Evolutionary conservation across 2,797 vertebrate species (phyloP).

Genomic region (Anas georgica): DNA sequence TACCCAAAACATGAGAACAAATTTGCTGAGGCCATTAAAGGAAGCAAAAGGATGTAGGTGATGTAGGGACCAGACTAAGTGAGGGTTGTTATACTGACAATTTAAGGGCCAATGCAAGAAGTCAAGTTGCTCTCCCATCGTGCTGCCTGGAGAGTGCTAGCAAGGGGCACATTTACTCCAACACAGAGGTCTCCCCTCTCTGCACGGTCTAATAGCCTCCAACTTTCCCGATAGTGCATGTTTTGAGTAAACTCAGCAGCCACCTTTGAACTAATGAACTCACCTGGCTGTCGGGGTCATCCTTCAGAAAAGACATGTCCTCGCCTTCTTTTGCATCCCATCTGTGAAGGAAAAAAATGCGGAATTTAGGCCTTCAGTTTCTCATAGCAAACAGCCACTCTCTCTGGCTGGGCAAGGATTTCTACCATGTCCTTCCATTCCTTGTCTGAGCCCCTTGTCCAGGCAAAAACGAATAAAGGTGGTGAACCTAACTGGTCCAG

Average conservation of each 20-base stretch:
- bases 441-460: background rate
- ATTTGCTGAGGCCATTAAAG: background rate
- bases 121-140: background rate
- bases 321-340: conserved; percentile 87
- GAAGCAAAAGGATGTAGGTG: background rate
- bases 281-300: conserved; percentile 70
- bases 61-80: background rate
- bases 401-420: background rate
- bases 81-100: background rate
- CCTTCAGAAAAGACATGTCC: conserved; percentile 66
- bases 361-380: background rate
- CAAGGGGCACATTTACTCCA: background rate
- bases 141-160: background rate
- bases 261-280: background rate
- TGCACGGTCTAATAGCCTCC: background rate
- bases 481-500: background rate
- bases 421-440: background rate
- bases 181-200: background rate
- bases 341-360: conserved; percentile 74
- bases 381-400: background rate
- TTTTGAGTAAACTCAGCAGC: background rate
- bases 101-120: background rate
- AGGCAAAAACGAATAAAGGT: background rate
- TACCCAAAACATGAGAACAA: background rate
- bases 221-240: background rate